Evolutionary conservation across 1,140 invertebrate species (phyloP).

Genomic region (Pygmarrhopalites habei): DNA sequence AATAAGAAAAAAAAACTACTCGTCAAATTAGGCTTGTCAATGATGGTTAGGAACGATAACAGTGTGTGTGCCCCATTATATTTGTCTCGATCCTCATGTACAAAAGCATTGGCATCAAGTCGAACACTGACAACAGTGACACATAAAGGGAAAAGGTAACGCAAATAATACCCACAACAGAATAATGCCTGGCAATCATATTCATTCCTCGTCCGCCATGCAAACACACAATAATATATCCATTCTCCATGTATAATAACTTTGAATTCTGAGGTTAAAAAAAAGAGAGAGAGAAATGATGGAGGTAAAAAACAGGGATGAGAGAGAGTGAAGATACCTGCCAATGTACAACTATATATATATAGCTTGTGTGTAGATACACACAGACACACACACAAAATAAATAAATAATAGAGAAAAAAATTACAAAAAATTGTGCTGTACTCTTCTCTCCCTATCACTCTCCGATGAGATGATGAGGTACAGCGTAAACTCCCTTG

Average conservation of each 20-base stretch:
- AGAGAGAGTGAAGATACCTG: too few relatives aligned
- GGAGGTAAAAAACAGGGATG: background rate
- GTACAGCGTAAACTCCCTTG: too few relatives aligned
- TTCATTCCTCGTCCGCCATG: background rate
- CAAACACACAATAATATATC: too few relatives aligned
- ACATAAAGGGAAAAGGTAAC: conserved; percentile 2
- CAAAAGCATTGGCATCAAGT: background rate
- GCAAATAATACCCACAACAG: conserved; percentile 15
- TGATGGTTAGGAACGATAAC: conserved; percentile 12
- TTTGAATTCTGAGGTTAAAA: background rate
- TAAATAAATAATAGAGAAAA: too few relatives aligned
- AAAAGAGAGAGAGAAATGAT: background rate
- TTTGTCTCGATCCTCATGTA: background rate
- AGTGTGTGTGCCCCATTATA: background rate
- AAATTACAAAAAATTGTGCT: too few relatives aligned
- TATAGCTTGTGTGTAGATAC: too few relatives aligned
- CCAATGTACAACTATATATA: too few relatives aligned
- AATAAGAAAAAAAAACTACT: conserved; percentile 11
- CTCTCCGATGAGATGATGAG: too few relatives aligned
- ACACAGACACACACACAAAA: too few relatives aligned
- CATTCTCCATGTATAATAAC: background rate
- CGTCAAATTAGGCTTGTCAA: conserved; percentile 12
- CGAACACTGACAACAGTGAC: background rate
- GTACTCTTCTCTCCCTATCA: too few relatives aligned
- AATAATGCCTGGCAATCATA: background rate